Percentiles rank a stretch among this genome's conserved stretches.
Evolutionary conservation across 2,113 vertebrate genomes (phyloP).

Genomic region (Oreotrochilus melanogaster): DNA sequence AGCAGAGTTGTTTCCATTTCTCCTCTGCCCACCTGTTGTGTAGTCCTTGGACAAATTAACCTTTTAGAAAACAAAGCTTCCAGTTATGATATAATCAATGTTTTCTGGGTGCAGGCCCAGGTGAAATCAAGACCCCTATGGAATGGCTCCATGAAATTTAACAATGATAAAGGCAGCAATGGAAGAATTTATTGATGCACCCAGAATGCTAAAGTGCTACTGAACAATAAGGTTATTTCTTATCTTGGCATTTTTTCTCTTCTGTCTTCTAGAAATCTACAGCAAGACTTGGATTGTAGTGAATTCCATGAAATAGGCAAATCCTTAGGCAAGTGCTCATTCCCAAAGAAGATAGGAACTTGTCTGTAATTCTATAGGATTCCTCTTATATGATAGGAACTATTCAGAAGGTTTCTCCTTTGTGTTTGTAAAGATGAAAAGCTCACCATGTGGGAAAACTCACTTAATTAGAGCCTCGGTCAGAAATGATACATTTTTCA

Average conservation of each 20-base stretch:
- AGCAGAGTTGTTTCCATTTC: neutral
- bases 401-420: neutral
- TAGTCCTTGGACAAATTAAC: neutral
- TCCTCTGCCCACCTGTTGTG: neutral
- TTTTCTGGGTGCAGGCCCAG: neutral
- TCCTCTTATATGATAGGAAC: neutral
- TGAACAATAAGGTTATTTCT: neutral
- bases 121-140: neutral
- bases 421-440: neutral
- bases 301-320: neutral
- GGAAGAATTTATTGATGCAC: neutral
- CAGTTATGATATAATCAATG: neutral
- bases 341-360: neutral
- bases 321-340: neutral
- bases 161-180: neutral
- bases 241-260: neutral
- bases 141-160: neutral
- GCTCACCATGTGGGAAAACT: neutral
- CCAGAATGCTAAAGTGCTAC: neutral
- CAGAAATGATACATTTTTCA: neutral
- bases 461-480: neutral
- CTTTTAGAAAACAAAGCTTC: neutral
- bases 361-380: neutral
- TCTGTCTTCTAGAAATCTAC: neutral
- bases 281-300: neutral